These are phyloP conservation scores for Kryphioiulus occultus DNA, from an alignment of 2,888 invertebrate species.

Conservation along the genomic window DNA sequence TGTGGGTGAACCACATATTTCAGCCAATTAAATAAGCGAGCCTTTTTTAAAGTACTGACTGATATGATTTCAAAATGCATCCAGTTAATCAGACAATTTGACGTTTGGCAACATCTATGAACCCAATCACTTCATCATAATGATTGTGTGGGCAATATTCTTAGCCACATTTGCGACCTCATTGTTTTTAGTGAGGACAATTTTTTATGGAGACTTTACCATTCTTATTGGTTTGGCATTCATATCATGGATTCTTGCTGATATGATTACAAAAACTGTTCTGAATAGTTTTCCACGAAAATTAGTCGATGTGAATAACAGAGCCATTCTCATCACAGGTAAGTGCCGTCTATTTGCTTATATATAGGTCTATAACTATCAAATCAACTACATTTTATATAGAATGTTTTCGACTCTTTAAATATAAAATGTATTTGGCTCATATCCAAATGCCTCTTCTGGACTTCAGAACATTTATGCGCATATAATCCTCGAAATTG, in stretches of 20 bases:
- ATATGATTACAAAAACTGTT: constrained; percentile 55
- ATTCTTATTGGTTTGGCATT: constrained; percentile 51
- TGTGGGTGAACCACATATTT: neutral
- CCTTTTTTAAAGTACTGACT: neutral
- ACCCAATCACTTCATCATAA: neutral
- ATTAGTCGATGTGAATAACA: constrained; percentile 55
- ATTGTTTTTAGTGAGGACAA: constrained; percentile 45
- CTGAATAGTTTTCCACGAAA: constrained; percentile 54
- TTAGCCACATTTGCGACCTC: constrained; percentile 40
- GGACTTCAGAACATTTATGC: neutral
- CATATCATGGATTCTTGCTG: constrained; percentile 53
- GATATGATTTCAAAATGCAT: neutral
- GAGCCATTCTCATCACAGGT: constrained; percentile 59
- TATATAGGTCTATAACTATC: neutral
- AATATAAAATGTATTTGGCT: neutral
- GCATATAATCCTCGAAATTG: neutral
- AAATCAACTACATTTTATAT: neutral
- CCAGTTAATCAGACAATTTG: neutral
- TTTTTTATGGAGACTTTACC: constrained; percentile 51
- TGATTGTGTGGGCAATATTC: constrained; percentile 54
- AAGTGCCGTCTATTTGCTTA: constrained; percentile 46
- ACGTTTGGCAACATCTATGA: neutral
- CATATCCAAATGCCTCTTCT: neutral
- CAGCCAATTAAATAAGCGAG: neutral
- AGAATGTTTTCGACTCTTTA: neutral